Base-by-base conservation (phyloP, 2,888 invertebrate species). In the Agrotis clavis region DNA sequence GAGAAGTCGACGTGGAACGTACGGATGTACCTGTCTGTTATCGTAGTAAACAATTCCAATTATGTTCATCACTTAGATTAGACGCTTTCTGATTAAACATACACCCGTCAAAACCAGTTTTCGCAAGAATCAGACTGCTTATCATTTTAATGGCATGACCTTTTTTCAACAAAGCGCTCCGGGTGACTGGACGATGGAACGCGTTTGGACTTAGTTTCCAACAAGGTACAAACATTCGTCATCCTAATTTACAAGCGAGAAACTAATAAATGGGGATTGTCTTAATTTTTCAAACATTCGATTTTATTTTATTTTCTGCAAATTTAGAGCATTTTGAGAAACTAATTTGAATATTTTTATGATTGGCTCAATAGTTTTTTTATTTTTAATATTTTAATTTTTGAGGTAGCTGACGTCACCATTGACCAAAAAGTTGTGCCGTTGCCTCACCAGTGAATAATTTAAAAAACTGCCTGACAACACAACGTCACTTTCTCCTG, bases 201-300 rank as follows among this genome's bases (percentile, higher is more conserved):
- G 16, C 62, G 62, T 56, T 65, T 21, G 48, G 56, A 64, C 63
- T 65, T 4, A 35, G 53, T 56, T 68, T 60, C 62, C 53, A 75
- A 71, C 70, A 69, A 35, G 25, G 47, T 70, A 59, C 69, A 53
- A 54, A 47, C 59, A 79, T 83, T 71, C 61, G 63, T 72, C 72
- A 74, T 82, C 63, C 66, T 72, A 77, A 83, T 76, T 83, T 81
- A 74, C 70, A 84, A 81, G 50, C 67, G 71, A 73, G 19, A 75
- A 66, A 69, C 62, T 54, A 70, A 75, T 79, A 79, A 75, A 77
- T n/a, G n/a, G n/a, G n/a, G n/a, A n/a, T n/a, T n/a, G n/a, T n/a
- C n/a, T n/a, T n/a, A n/a, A n/a, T n/a, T n/a, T n/a, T n/a, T n/a
- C n/a, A n/a, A n/a, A n/a, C n/a, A n/a, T n/a, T n/a, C n/a, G n/a